phyloP scores from a whole-genome alignment of 2,888 invertebrate genomes.

The Orthosia cruda region DNA sequence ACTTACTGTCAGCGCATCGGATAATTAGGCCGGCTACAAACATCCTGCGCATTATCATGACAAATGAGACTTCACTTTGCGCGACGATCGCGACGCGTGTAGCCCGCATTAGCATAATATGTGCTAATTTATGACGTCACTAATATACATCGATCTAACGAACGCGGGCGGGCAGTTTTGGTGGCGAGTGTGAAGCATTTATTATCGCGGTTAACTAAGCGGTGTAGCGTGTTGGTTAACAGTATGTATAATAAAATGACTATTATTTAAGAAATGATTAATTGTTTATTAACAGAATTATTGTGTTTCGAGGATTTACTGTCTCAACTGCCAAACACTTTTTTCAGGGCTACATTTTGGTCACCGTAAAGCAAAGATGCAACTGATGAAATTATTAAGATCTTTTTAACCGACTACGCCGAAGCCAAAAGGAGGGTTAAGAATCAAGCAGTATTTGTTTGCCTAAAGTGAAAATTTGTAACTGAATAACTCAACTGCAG shows the following conservation, averaged over 20 bases:
- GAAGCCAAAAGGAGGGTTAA: no score
- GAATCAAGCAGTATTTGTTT: no score
- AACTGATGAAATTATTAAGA: no score
- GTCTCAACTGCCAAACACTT: no score
- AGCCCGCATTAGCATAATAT: conserved; percentile 78
- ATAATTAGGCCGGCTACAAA: conserved; percentile 71
- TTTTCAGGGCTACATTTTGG: no score
- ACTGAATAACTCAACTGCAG: not conserved
- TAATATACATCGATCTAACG: conserved; percentile 75
- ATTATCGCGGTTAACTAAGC: conserved; percentile 3
- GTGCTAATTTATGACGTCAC: conserved; percentile 75
- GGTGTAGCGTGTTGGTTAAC: no score
- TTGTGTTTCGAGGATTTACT: no score
- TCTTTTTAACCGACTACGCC: no score
- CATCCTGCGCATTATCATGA: conserved; percentile 86
- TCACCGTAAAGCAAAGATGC: no score
- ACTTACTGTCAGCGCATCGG: conserved; percentile 69
- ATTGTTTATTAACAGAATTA: no score
- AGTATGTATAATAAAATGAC: no score
- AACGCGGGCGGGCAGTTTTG: conserved; percentile 36
- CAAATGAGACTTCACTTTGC: conserved; percentile 77
- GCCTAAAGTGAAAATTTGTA: not conserved
- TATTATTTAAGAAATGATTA: no score
- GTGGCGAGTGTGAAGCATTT: conserved; percentile 29
- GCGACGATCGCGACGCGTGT: conserved; percentile 71